Conservation (phyloP, 2,797 vertebrate species). For the Anolis apletophallus region DNA sequence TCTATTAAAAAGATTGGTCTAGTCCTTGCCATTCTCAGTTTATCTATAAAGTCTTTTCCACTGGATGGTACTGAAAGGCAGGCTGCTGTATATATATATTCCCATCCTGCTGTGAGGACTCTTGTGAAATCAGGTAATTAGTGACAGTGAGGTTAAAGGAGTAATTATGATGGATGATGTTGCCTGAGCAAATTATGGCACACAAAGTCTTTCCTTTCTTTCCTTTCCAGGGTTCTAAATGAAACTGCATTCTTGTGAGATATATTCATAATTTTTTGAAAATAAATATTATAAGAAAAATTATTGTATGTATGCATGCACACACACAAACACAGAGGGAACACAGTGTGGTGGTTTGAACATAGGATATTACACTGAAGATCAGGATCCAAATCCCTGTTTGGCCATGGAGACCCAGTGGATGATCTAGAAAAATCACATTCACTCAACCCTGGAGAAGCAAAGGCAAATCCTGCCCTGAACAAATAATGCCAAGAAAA, state of each 20-base stretch:
- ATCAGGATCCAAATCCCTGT: too few relatives aligned
- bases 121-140: conserved; percentile 31
- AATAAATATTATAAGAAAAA: not conserved
- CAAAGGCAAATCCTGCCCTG: too few relatives aligned
- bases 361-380: too few relatives aligned
- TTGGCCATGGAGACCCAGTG: too few relatives aligned
- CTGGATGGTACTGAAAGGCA: not conserved
- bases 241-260: conserved; percentile 6
- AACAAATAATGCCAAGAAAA: too few relatives aligned
- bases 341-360: too few relatives aligned
- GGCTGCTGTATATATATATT: not conserved
- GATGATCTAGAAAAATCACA: too few relatives aligned
- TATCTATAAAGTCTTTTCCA: not conserved
- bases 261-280: conserved; percentile 4
- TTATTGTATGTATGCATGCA: not conserved
- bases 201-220: conserved; percentile 1
- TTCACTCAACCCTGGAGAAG: too few relatives aligned
- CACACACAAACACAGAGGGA: not conserved
- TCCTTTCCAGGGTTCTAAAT: not conserved
- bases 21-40: not conserved
- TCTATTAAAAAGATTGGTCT: not conserved
- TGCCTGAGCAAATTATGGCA: conserved; percentile 26
- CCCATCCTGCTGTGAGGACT: conserved; percentile 20
- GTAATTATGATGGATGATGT: conserved; percentile 37
- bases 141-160: conserved; percentile 8